Evolutionary conservation across 2,797 vertebrate species (phyloP).

Genomic region (Pangasius djambal): DNA sequence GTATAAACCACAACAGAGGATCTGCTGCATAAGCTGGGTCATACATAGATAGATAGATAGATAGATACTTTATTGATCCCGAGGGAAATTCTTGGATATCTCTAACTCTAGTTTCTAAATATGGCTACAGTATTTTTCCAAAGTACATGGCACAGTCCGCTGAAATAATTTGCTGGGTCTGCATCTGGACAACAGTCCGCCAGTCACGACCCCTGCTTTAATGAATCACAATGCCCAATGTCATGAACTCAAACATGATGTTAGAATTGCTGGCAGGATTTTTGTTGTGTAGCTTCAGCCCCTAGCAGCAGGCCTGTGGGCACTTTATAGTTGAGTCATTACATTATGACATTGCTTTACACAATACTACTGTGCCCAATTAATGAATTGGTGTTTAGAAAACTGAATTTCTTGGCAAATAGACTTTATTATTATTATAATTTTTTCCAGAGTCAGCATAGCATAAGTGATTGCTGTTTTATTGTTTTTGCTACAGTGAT

Average conservation of each 20-base stretch:
- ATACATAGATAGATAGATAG: too few species aligned
- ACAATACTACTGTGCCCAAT: constrained; percentile 36
- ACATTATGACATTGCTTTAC: constrained; percentile 43
- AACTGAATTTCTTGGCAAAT: constrained; percentile 49
- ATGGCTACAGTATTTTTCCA: background rate
- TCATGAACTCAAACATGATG: constrained; percentile 23
- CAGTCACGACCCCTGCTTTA: background rate
- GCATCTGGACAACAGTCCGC: background rate
- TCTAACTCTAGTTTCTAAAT: background rate
- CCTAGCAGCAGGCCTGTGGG: constrained; percentile 11
- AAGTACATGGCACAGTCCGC: background rate
- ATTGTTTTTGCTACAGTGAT: constrained; percentile 58
- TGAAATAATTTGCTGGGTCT: background rate
- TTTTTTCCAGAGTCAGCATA: constrained; percentile 49
- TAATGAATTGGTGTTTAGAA: constrained; percentile 49
- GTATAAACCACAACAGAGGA: background rate
- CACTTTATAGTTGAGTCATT: constrained; percentile 48
- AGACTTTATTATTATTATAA: constrained; percentile 50
- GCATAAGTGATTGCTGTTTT: constrained; percentile 56
- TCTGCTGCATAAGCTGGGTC: background rate
- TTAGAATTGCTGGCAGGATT: constrained; percentile 11
- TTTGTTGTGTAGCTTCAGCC: constrained; percentile 3
- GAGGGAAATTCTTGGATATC: background rate
- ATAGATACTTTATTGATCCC: too few species aligned
- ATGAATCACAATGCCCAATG: background rate